These are phyloP conservation scores for Zygaena filipendulae DNA, from an alignment of 2,888 invertebrate genomes.

Conservation along the genomic window DNA sequence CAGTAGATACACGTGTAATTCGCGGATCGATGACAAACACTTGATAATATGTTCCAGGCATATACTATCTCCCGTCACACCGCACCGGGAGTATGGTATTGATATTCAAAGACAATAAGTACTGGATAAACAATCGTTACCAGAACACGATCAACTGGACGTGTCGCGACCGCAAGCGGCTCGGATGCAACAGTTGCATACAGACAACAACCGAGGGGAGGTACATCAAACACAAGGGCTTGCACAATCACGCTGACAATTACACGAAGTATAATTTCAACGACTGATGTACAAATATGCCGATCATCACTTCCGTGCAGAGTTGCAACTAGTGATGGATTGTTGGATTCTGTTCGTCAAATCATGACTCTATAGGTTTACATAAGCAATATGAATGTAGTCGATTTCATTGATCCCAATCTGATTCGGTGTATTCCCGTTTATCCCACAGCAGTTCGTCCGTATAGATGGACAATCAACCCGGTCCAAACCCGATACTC, in stretches of 20 bases:
- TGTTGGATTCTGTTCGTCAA: constrained; percentile 4
- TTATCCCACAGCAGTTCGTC: no score
- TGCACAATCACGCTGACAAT: constrained; percentile 55
- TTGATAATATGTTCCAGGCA: no score
- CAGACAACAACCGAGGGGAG: constrained; percentile 55
- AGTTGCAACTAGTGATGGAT: constrained; percentile 16
- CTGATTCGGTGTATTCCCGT: no score
- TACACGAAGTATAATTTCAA: constrained; percentile 61
- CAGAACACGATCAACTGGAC: constrained; percentile 64
- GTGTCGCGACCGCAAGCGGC: constrained; percentile 49
- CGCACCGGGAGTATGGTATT: constrained; percentile 62
- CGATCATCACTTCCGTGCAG: constrained; percentile 25
- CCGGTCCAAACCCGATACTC: no score
- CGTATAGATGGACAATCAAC: no score
- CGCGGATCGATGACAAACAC: no score
- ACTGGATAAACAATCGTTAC: constrained; percentile 60
- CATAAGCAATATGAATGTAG: no score
- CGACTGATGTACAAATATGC: constrained; percentile 35
- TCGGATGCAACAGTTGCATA: constrained; percentile 56
- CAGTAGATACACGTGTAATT: no score
- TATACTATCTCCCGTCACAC: constrained; percentile 57
- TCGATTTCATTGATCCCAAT: no score
- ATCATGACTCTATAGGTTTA: constrained; percentile 1
- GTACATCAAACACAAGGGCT: constrained; percentile 55
- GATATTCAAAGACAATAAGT: constrained; percentile 60